Percentiles rank a stretch among this genome's conserved stretches.
phyloP scores from a whole-genome alignment of 2,797 vertebrate species.

The Linurgus olivaceus region DNA sequence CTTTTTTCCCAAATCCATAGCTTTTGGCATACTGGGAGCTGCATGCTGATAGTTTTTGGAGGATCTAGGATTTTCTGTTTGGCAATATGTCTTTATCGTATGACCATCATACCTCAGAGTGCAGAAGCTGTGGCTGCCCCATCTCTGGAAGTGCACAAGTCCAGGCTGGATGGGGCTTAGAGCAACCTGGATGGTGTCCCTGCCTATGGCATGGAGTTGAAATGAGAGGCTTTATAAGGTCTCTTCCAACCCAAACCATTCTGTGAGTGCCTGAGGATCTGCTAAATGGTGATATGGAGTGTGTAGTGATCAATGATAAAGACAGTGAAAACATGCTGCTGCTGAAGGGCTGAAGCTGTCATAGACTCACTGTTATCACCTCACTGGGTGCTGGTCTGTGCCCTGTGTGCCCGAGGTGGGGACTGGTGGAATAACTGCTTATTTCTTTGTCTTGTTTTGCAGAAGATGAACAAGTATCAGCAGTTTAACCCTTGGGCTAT shows the following conservation, averaged over 20 bases:
- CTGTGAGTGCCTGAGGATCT: not conserved
- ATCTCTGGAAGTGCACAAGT: not conserved
- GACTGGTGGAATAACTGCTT: not conserved
- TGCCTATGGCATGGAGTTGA: not conserved
- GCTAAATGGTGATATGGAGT: not conserved
- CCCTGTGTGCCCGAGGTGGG: not conserved
- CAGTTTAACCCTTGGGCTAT: constrained; percentile 77
- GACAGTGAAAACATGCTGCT: not conserved
- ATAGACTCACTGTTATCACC: not conserved
- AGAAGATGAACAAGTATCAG: constrained; percentile 94
- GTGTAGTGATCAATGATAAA: not conserved
- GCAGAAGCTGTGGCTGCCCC: not conserved
- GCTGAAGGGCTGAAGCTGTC: not conserved
- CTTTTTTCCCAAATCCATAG: not conserved
- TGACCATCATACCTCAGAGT: not conserved
- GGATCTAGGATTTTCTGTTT: not conserved
- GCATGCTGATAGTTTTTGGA: constrained; percentile 1
- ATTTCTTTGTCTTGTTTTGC: constrained; percentile 65
- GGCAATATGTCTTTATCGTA: not conserved
- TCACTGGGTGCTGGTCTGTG: not conserved
- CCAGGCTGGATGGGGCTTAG: not conserved
- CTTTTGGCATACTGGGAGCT: not conserved
- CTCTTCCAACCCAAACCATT: not conserved
- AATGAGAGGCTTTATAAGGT: not conserved
- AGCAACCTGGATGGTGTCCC: not conserved